Evolutionary conservation across 2,888 invertebrate genomes (phyloP), one percentile per base, ranked within the genome.

Genomic region (Aricia artaxerxes): DNA sequence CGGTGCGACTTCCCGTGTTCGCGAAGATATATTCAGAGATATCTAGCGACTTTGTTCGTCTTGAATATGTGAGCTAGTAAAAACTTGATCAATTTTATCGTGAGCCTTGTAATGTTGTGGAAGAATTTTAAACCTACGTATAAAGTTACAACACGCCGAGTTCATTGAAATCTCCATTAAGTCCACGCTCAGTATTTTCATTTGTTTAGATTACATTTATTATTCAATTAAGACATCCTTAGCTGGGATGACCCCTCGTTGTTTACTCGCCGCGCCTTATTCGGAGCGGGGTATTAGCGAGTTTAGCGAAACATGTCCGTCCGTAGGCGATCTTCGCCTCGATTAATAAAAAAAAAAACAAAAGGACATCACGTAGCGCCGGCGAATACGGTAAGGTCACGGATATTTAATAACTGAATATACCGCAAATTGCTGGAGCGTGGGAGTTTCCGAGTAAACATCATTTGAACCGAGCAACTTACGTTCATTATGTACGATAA

Each of bases 311-410:
- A 82, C 91, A 91, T 88, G 92, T 90, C 85, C 82, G 82, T 83
- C 83, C 87, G 93, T 93, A 91, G 93, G 93, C 91, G 92, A 84
- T 82, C 82, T 86, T 85, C 86, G 86, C 87, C 87, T 87, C 86
- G 85, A 86, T 85, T 85, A 85, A 84, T 85, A 82, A 83, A 82
- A 83, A 84, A 86, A 84, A 86, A 88, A 89, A 87, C 87, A 86
- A 84, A 81, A 88, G 87, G 88, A 88, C 88, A 87, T 89, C 89
- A 89, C 89, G 88, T 83, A 81, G 44, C 44, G 75, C 49, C 24
- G 11, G 44, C 16, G n/a, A 73, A 73, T 16, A 7, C 49, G 44
- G 44, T 49, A 44, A 75, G 75, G 75, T 75, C 75, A 4, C 49
- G 24, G 16, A 38, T 73, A 24, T 44, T 73, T 73, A 73, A n/a